Percentiles rank a stretch among this genome's conserved stretches.
Evolutionary conservation across 2,888 invertebrate species (phyloP).

Genomic region (Synergus itoensis): DNA sequence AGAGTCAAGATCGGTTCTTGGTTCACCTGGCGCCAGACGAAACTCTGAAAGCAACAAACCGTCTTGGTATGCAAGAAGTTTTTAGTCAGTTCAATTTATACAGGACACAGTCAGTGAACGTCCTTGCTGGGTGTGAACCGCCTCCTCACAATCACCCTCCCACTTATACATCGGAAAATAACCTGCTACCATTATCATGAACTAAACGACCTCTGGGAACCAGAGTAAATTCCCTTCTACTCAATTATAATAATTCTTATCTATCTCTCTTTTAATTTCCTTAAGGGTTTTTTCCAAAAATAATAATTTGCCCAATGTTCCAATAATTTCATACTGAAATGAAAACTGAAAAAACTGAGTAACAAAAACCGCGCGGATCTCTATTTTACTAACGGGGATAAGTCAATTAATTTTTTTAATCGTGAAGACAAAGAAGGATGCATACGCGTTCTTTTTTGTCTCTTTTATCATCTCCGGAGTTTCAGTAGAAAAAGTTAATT

Average conservation of each 20-base stretch:
- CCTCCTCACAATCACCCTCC: background rate
- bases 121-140: conserved; percentile 62
- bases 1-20: conserved; percentile 40
- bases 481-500: no score
- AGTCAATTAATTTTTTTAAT: no score
- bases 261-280: background rate
- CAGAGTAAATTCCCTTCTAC: background rate
- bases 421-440: no score
- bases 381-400: no score
- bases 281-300: background rate
- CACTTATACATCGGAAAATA: background rate
- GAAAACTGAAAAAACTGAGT: no score
- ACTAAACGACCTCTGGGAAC: background rate
- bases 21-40: conserved; percentile 61
- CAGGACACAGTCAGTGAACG: conserved; percentile 67
- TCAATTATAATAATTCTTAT: background rate
- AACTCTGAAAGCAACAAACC: conserved; percentile 42
- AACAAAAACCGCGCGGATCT: no score
- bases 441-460: no score
- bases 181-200: background rate
- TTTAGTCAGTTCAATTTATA: conserved; percentile 46
- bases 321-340: no score
- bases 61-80: conserved; percentile 43
- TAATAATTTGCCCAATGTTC: no score
- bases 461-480: no score